Base-by-base conservation (phyloP, 2,888 invertebrate species). In the Platycheirus albimanus region DNA sequence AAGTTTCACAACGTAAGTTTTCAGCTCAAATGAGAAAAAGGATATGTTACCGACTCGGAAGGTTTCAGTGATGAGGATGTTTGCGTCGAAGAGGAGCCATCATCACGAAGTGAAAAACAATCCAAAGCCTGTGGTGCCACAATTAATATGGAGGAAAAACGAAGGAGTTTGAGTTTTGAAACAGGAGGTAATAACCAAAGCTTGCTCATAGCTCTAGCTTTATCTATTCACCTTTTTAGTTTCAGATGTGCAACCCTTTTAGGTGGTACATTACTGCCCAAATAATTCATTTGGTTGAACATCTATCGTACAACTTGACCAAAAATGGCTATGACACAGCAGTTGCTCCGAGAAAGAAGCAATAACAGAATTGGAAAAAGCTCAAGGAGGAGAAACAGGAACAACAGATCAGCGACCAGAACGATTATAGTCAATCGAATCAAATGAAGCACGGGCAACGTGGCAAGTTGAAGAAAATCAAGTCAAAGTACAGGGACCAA, bases 401-500 rank as follows among this genome's bases (percentile, higher is more conserved):
- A 6, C 67, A 78, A 30, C 58, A 54, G 20, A 58, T 51, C 2
- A 66, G 61, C 3, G 63, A 76, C 7, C 70, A 75, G 1, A 71
- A 67, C 15, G 76, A 77, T 2, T 80, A 81, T 1, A 63, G 10
- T 38, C 72, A 66, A 20, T 70, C 83, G 7, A 86, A 64, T 20
- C 91, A 91, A 72, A 87, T 93, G 17, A 97, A 97, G 90, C 92
- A 97, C 56, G 97, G 98, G 0, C 97, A 97, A 88, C 95, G 94
- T 88, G 94, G 95, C 38, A 97, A 98, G 90, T 88, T 97, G 86
- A 98, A 98, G 91, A 99, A 98, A 92, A 98, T 99, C 13, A 98
- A 96, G 89, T 95, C 96, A 88, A 99, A 99, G 89, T 99, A 99
- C 89, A 95, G 94, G 90, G 95, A 99, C 91, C 99, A 99, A 90